Base-by-base conservation (phyloP, 2,888 invertebrate genomes). In the Nebria salina region DNA sequence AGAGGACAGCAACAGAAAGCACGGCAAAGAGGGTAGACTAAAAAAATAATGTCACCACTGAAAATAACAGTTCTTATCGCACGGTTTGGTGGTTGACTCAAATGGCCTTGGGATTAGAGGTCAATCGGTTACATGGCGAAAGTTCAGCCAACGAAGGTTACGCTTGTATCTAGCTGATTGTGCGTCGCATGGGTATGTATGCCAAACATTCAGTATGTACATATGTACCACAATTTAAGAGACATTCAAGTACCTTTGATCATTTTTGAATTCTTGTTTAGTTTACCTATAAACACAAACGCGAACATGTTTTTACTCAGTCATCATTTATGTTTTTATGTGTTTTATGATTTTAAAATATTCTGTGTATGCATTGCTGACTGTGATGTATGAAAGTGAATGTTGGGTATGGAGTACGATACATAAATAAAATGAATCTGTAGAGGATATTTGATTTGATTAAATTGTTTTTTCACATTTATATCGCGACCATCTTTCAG, bases 381-480 rank as follows among this genome's bases (percentile, higher is more conserved):
- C 20, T 20, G 20, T 20, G 20, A 20, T 20, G 65, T 65, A 9
- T 65, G 65, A 7, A 4, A 20, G 8, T 65, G 7, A 15, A 34
- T 34, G 34, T 66, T n/a, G 34, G 34, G 34, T 34, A 34, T 34
- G 34, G 34, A 4, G 5, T 2, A 34, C 6, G 66, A 66, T 66
- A 13, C 66, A 20, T 42, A 65, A 15, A 78, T 75, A 79, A 74
- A 79, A 74, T 65, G 20, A 20, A 20, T 20, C 20, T 20, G 20
- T 20, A 20, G 20, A 1, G 20, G 20, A 20, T 20, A 20, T 20
- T 20, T 20, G 20, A 1, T 20, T 20, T 20, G 20, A 20, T 20
- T 20, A 20, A 20, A 20, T 20, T 79, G 70, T 79, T 79, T 79
- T 79, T 79, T 79, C 75, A 74, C 68, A 75, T 74, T 79, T 79